Evolutionary conservation across 2,113 vertebrate species (phyloP), one percentile per base, ranked within the genome.

Genomic region (Tinamus guttatus): DNA sequence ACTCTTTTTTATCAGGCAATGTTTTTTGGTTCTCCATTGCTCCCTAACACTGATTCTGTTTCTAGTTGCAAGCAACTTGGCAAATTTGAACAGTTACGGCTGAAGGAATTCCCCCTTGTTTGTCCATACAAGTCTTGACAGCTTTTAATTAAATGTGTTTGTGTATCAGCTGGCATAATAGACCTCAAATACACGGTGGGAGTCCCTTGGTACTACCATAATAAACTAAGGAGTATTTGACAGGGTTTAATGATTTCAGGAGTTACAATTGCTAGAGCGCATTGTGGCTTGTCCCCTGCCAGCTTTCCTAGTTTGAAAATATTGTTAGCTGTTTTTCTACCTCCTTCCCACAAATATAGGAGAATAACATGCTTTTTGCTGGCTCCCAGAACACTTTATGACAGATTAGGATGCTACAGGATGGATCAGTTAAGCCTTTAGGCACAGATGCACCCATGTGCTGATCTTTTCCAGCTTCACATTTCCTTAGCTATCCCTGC

Each of bases 61-160:
- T 85, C 54, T 73, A 2, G 17, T 3, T 3, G 49, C 81, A 80
- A 24, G 15, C 36, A 56, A n/a, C n/a, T 77, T 59, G 43, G 75
- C 13, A 73, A 80, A 87, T 90, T 58, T 74, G 69, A 80, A 79
- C 90, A 95, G 59, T 71, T 89, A 36, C 19, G 28, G 54, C 16
- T 8, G 5, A 18, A 73, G 43, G 45, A 80, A 73, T 73, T 80
- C 87, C 81, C 75, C 10, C 25, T 85, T 82, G 85, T 93, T 95
- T 91, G 75, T 76, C 63, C 71, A 19, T 64, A 65, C 20, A 62
- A 69, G 9, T 64, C 67, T 60, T 95, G 85, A 90, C 85, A 96
- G 80, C 20, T 77, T 89, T 87, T 87, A 93, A 95, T 94, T 90
- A 87, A 87, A 82, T 18, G 15, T 65, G 78, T 64, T 91, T 85